Percentiles rank a stretch among this genome's conserved stretches.
Conservation (phyloP, 1,140 invertebrate species). For the Drosophila lini region DNA sequence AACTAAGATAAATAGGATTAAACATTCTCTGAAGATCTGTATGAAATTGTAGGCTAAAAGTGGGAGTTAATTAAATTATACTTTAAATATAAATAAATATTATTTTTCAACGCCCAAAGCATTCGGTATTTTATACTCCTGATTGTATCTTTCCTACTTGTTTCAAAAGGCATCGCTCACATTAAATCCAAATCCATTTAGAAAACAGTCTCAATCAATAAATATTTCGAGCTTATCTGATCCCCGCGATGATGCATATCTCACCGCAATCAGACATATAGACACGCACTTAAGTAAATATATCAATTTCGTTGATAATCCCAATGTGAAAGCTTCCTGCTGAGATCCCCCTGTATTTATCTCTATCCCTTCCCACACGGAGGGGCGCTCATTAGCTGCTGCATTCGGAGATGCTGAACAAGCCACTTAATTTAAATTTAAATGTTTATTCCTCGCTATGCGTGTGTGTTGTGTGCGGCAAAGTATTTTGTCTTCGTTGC, state of each 20-base stretch:
- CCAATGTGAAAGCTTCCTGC: constrained; percentile 63
- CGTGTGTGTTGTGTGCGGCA: constrained; percentile 68
- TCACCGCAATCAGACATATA: constrained; percentile 2
- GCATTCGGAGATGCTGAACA: constrained; percentile 75
- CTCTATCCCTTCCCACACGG: constrained; percentile 18
- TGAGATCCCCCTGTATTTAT: constrained; percentile 22
- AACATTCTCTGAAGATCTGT: too few relatives aligned
- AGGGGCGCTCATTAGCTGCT: constrained; percentile 70
- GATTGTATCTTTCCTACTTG: neutral
- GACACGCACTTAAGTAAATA: constrained; percentile 50
- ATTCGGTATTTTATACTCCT: neutral
- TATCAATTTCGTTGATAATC: constrained; percentile 56
- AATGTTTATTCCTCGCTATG: constrained; percentile 78
- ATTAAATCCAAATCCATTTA: neutral
- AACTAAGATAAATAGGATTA: too few relatives aligned
- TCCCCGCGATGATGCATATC: constrained; percentile 23
- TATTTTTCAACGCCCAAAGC: neutral
- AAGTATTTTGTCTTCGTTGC: constrained; percentile 68
- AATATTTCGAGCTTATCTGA: constrained; percentile 16
- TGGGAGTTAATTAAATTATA: neutral
- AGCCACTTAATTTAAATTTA: constrained; percentile 83
- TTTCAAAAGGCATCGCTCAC: neutral
- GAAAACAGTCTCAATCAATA: constrained; percentile 20
- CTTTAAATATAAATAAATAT: neutral
- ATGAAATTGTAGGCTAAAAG: neutral